Evolutionary conservation across 2,113 vertebrate genomes (phyloP).

Genomic region (Nothocercus julius): DNA sequence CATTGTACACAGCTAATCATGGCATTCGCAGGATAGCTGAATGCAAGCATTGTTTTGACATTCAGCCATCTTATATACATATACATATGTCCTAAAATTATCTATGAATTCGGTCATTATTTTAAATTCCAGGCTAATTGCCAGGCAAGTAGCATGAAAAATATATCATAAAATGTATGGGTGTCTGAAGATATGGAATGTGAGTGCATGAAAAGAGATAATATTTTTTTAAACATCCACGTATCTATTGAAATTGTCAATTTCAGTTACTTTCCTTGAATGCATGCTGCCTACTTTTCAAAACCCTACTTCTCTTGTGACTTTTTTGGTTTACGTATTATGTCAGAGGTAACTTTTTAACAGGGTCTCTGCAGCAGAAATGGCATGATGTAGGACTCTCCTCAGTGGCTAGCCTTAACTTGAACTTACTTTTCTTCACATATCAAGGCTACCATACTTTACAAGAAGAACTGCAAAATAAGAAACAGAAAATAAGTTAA

Average conservation of each 20-base stretch:
- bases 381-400: neutral
- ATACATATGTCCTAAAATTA: neutral
- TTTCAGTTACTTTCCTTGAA: neutral
- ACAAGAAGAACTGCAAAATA: neutral
- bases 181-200: neutral
- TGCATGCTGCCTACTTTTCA: neutral
- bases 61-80: neutral
- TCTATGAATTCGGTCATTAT: neutral
- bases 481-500: neutral
- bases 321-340: neutral
- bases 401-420: neutral
- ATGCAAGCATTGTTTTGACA: neutral
- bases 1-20: neutral
- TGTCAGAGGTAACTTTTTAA: neutral
- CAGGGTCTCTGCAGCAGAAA: neutral
- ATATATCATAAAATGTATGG: neutral
- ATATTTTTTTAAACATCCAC: neutral
- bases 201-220: neutral
- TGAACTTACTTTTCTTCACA: neutral
- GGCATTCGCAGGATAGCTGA: neutral
- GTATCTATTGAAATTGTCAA: neutral
- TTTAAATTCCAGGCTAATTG: conserved; percentile 20
- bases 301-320: neutral
- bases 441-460: neutral
- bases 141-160: neutral